These are phyloP conservation scores for Drosophila simulans DNA, from an alignment of 1,140 invertebrate genomes.

Conservation along the genomic window DNA sequence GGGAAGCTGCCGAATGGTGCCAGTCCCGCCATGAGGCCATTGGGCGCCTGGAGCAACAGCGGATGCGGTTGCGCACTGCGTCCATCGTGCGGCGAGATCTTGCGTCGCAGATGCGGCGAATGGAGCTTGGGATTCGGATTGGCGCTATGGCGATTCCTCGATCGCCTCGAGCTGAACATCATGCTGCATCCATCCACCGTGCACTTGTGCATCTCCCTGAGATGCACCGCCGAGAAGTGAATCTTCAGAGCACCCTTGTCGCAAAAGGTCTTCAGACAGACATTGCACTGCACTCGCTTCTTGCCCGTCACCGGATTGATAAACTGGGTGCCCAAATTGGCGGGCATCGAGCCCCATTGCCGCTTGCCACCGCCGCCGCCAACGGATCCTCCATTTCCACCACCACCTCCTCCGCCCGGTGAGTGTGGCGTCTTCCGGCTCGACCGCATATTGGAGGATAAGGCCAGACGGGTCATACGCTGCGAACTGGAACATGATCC, in stretches of 20 bases:
- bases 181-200: constrained; percentile 99
- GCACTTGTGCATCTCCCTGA: constrained; percentile 99
- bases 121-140: constrained; percentile 99
- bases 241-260: constrained; percentile 99
- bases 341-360: constrained; percentile 94
- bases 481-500: constrained; percentile 36
- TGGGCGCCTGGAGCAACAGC: constrained; percentile 90
- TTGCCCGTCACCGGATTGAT: constrained; percentile 97
- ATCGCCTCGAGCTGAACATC: constrained; percentile 99
- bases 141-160: constrained; percentile 97
- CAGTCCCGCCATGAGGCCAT: constrained; percentile 87
- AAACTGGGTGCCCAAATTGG: constrained; percentile 94
- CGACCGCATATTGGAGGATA: constrained; percentile 44
- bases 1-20: constrained; percentile 91
- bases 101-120: constrained; percentile 95
- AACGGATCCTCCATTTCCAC: background rate
- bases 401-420: constrained; percentile 86
- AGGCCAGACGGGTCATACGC: constrained; percentile 54
- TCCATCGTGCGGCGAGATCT: constrained; percentile 97
- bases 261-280: constrained; percentile 99
- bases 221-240: constrained; percentile 99
- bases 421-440: constrained; percentile 90
- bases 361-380: constrained; percentile 87
- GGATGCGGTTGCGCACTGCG: constrained; percentile 94
- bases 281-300: constrained; percentile 98